A percentile compares a stretch with the other conserved stretches of the same genome.
Evolutionary conservation across 2,113 vertebrate species (phyloP).

Genomic region (Carassius carassius): DNA sequence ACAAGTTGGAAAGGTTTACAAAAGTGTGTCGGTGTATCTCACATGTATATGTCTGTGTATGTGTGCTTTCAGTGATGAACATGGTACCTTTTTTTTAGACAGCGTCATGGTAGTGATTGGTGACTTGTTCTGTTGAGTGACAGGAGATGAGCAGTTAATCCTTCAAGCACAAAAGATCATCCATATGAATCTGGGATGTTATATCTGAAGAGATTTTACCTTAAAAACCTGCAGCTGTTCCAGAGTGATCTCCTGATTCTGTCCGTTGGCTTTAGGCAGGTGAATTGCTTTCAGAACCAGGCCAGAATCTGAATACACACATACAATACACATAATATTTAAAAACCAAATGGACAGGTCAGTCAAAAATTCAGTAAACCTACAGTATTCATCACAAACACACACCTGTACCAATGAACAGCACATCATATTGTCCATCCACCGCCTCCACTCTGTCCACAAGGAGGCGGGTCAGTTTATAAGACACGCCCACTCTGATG

Average conservation of each 20-base stretch:
- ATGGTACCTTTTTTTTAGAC: constrained; percentile 80
- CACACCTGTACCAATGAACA: constrained; percentile 80
- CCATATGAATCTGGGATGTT: constrained; percentile 14
- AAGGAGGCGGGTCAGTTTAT: constrained; percentile 78
- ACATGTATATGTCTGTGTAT: constrained; percentile 39
- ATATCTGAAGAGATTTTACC: constrained; percentile 62
- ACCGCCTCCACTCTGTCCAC: constrained; percentile 81
- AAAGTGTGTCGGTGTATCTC: background rate
- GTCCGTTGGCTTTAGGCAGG: constrained; percentile 68
- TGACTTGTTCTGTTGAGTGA: constrained; percentile 73
- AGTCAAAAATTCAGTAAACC: background rate
- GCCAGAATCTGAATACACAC: constrained; percentile 68
- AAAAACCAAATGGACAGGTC: background rate
- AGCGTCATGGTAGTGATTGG: constrained; percentile 78
- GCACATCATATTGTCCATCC: constrained; percentile 78
- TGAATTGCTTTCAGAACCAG: constrained; percentile 79
- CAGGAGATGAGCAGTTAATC: constrained; percentile 35
- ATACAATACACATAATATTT: background rate
- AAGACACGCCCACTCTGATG: constrained; percentile 77
- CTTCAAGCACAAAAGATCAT: background rate
- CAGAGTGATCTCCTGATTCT: constrained; percentile 76
- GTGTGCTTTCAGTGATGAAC: constrained; percentile 46
- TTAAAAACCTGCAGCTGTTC: constrained; percentile 81
- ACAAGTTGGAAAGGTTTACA: constrained; percentile 31
- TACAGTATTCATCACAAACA: background rate